Evolutionary conservation across 2,113 vertebrate species (phyloP).

Genomic region (Nerophis lumbriciformis): DNA sequence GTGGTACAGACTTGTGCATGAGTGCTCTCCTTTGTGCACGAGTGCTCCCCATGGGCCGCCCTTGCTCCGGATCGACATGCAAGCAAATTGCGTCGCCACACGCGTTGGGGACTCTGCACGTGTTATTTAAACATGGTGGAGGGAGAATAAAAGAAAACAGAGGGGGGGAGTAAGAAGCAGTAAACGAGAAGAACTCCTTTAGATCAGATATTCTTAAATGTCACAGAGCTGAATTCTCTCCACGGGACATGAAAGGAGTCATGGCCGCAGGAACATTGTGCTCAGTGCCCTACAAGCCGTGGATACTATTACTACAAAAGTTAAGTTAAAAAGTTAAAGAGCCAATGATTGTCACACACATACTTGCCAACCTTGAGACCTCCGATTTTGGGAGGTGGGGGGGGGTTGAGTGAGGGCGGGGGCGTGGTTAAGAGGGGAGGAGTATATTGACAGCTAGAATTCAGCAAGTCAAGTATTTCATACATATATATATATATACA

Average conservation of each 20-base stretch:
- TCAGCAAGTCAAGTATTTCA: too few relatives aligned
- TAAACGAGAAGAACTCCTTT: conserved; percentile 59
- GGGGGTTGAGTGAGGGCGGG: too few relatives aligned
- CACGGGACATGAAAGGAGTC: conserved; percentile 34
- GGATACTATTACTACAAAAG: conserved; percentile 16
- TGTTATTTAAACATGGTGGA: conserved; percentile 25
- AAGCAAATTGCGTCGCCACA: not conserved
- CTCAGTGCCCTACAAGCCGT: conserved; percentile 1
- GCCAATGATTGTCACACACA: too few relatives aligned
- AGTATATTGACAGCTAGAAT: too few relatives aligned
- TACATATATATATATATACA: too few relatives aligned
- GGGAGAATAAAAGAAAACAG: conserved; percentile 13
- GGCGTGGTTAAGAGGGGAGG: too few relatives aligned
- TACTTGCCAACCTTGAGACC: too few relatives aligned
- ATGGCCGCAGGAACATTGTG: conserved; percentile 6
- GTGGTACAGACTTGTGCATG: conserved; percentile 71
- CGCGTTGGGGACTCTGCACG: conserved; percentile 20
- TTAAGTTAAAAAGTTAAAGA: too few relatives aligned
- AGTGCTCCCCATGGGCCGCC: not conserved
- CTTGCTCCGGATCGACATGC: conserved; percentile 55
- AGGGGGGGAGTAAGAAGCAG: conserved; percentile 29
- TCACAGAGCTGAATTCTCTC: conserved; percentile 58
- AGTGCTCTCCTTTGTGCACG: conserved; percentile 50
- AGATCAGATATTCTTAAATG: conserved; percentile 72
- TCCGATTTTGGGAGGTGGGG: too few relatives aligned